These are phyloP conservation scores for Athetis lepigone DNA, from an alignment of 2,888 invertebrate species.

Conservation along the genomic window DNA sequence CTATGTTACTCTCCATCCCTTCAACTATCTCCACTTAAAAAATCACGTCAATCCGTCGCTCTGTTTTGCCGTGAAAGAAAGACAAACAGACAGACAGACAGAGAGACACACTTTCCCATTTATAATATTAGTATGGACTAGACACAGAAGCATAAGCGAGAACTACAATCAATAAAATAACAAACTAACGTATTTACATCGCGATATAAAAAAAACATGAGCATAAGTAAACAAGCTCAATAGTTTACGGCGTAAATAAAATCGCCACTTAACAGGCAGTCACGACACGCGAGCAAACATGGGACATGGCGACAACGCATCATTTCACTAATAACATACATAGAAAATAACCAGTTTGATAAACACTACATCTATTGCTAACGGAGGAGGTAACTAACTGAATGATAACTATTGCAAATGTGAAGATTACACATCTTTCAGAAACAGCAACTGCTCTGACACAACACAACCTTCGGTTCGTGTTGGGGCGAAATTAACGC, in stretches of 20 bases:
- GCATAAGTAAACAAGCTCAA: constrained; percentile 14
- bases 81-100: too few relatives aligned
- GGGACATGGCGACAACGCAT: constrained; percentile 30
- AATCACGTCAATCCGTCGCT: too few relatives aligned
- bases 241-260: constrained; percentile 24
- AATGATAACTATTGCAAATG: constrained; percentile 14
- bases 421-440: neutral
- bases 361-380: constrained; percentile 17
- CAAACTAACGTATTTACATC: constrained; percentile 18
- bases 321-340: constrained; percentile 51
- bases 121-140: too few relatives aligned
- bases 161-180: constrained; percentile 8
- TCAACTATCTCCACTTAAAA: too few relatives aligned
- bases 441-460: neutral
- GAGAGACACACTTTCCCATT: too few relatives aligned
- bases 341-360: constrained; percentile 48
- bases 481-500: too few relatives aligned
- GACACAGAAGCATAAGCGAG: neutral
- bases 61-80: too few relatives aligned
- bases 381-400: constrained; percentile 1
- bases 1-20: too few relatives aligned
- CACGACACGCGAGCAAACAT: constrained; percentile 26
- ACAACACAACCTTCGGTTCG: too few relatives aligned
- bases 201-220: constrained; percentile 2
- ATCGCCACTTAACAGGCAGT: constrained; percentile 36